phyloP scores from a whole-genome alignment of 2,113 vertebrate genomes.

The Dicerorhinus sumatrensis region DNA sequence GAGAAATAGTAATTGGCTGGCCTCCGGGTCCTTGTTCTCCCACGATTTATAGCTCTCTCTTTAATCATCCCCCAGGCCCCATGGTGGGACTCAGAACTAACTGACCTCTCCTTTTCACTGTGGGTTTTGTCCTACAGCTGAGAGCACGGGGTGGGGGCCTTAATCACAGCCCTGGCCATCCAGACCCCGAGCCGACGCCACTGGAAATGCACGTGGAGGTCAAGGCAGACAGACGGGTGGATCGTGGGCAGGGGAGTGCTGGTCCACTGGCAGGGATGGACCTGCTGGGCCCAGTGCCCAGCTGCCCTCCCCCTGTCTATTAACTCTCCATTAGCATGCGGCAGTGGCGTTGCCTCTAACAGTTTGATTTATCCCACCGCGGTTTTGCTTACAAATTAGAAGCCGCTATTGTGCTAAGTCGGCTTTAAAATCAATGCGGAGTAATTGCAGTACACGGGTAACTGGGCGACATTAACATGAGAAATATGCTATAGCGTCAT shows the following conservation, averaged over 20 bases:
- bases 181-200: rapidly evolving
- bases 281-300: not conserved
- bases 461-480: conserved; percentile 78
- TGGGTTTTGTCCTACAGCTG: not conserved
- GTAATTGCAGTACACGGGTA: conserved; percentile 78
- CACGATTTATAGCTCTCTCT: not conserved
- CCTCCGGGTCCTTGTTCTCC: not conserved
- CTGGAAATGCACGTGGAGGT: not conserved
- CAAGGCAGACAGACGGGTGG: not conserved
- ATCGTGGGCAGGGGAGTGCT: not conserved
- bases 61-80: not conserved
- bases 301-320: conserved; percentile 57
- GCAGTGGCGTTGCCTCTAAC: conserved; percentile 69
- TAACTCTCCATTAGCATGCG: conserved; percentile 78
- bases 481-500: conserved; percentile 68
- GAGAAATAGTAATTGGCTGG: not conserved
- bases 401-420: conserved; percentile 77
- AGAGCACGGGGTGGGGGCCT: not conserved
- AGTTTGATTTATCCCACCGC: conserved; percentile 83
- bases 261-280: not conserved
- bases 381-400: conserved; percentile 85
- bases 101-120: not conserved
- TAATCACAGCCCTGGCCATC: not conserved
- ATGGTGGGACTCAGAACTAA: not conserved
- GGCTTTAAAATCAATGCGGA: conserved; percentile 83